A percentile compares a stretch with the other conserved stretches of the same genome.
These are phyloP conservation scores for Allophyes oxyacanthae DNA, from an alignment of 2,888 invertebrate genomes.

Conservation along the genomic window DNA sequence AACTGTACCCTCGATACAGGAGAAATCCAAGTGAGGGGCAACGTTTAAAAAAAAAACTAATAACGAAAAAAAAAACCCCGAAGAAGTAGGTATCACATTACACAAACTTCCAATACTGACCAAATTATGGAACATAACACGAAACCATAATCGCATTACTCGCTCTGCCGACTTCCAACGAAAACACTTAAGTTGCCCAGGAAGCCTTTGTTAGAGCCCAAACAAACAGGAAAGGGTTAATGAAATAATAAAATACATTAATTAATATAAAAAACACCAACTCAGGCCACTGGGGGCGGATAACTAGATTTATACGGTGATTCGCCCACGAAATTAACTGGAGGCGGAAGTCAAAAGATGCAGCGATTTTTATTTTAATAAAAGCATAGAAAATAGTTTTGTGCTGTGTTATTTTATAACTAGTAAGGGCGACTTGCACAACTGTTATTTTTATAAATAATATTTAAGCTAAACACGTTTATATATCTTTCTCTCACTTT, in stretches of 20 bases:
- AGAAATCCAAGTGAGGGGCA: too few species aligned
- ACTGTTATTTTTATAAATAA: too few species aligned
- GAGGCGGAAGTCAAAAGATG: slow-evolving; percentile 24
- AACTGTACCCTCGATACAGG: too few species aligned
- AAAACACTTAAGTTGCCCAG: slow-evolving; percentile 46
- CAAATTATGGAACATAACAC: slow-evolving; percentile 13
- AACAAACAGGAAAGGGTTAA: slow-evolving; percentile 65
- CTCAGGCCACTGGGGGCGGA: slow-evolving; percentile 51
- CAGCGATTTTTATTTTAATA: slow-evolving; percentile 8
- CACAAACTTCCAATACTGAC: neutral
- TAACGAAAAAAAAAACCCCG: too few species aligned
- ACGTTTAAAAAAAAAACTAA: too few species aligned
- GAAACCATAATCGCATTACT: slow-evolving; percentile 32
- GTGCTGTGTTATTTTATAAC: too few species aligned
- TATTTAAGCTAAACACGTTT: too few species aligned
- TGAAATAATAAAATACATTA: slow-evolving; percentile 67
- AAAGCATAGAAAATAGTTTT: too few species aligned
- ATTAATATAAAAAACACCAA: slow-evolving; percentile 66
- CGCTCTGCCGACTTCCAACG: slow-evolving; percentile 14
- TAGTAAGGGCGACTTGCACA: too few species aligned
- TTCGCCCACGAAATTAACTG: slow-evolving; percentile 65
- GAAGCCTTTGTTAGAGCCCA: slow-evolving; percentile 44
- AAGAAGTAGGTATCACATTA: too few species aligned
- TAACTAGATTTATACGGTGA: slow-evolving; percentile 69
- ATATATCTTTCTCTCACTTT: too few species aligned